A percentile compares a stretch with the other conserved stretches of the same genome.
Conservation (phyloP, 1,140 invertebrate species). For the Chrysopa pallens region DNA sequence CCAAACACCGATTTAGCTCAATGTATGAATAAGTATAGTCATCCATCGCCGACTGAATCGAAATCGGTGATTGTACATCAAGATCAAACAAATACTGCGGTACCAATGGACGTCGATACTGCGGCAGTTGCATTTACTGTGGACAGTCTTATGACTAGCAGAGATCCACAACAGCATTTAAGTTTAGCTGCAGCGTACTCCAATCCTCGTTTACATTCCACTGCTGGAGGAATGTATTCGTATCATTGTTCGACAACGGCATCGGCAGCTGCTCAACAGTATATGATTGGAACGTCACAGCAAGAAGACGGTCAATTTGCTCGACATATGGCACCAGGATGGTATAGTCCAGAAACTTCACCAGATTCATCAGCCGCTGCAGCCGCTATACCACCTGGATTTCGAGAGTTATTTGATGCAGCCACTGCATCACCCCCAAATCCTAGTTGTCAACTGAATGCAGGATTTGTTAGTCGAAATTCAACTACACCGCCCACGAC, state of each 20-base stretch:
- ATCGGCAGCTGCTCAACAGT: conserved; percentile 29
- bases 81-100: conserved; percentile 24
- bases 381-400: conserved; percentile 16
- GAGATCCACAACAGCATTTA: conserved; percentile 13
- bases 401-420: conserved; percentile 22
- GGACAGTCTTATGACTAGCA: conserved; percentile 29
- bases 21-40: conserved; percentile 19
- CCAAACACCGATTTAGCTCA: conserved; percentile 31
- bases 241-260: conserved; percentile 23
- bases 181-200: neutral
- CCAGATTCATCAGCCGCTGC: conserved; percentile 30
- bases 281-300: conserved; percentile 24
- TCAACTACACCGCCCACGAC: conserved; percentile 24
- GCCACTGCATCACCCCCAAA: conserved; percentile 20
- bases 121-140: conserved; percentile 29
- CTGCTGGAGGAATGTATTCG: conserved; percentile 22
- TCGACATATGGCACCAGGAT: conserved; percentile 24
- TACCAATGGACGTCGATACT: conserved; percentile 23
- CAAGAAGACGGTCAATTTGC: conserved; percentile 32
- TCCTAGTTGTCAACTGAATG: conserved; percentile 6
- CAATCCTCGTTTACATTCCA: conserved; percentile 23
- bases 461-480: conserved; percentile 5
- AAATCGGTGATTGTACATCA: conserved; percentile 16
- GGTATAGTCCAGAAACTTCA: conserved; percentile 31
- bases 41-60: conserved; percentile 9